Evolutionary conservation across 2,797 vertebrate genomes (phyloP).

Genomic region (Ataeniobius toweri): DNA sequence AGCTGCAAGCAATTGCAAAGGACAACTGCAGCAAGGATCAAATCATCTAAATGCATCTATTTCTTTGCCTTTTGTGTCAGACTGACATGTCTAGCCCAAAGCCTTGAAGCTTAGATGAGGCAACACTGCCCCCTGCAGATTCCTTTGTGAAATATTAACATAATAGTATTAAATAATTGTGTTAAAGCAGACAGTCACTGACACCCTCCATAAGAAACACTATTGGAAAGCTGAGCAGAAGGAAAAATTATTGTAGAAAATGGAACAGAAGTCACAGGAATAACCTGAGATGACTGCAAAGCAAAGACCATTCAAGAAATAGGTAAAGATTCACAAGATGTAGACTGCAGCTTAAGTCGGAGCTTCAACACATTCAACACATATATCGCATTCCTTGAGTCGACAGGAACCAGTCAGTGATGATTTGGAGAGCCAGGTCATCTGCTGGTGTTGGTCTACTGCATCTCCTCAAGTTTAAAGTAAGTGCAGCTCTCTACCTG

Average conservation of each 20-base stretch:
- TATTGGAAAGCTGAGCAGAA: not conserved
- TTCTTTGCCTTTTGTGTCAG: constrained; percentile 51
- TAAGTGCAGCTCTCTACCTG: not conserved
- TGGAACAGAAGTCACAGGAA: too few relatives aligned
- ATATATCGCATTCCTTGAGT: too few relatives aligned
- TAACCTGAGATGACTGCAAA: too few relatives aligned
- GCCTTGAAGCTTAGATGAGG: constrained; percentile 33
- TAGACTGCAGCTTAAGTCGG: too few relatives aligned
- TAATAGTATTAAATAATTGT: too few relatives aligned
- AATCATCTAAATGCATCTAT: constrained; percentile 57
- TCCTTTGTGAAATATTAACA: not conserved
- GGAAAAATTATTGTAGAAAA: not conserved
- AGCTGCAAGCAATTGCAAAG: constrained; percentile 56
- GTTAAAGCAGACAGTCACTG: not conserved
- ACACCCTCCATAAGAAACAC: not conserved
- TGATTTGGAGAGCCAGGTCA: not conserved
- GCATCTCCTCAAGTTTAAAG: not conserved
- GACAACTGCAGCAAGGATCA: constrained; percentile 55
- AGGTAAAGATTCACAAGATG: too few relatives aligned
- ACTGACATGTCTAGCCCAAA: constrained; percentile 31
- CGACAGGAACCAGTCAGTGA: too few relatives aligned
- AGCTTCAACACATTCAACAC: too few relatives aligned
- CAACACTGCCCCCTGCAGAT: constrained; percentile 81
- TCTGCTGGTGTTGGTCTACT: not conserved
- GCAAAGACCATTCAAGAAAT: too few relatives aligned